Percentiles rank a stretch among this genome's conserved stretches.
Conservation (phyloP, 2,888 invertebrate species). For the Leucoma salicis region DNA sequence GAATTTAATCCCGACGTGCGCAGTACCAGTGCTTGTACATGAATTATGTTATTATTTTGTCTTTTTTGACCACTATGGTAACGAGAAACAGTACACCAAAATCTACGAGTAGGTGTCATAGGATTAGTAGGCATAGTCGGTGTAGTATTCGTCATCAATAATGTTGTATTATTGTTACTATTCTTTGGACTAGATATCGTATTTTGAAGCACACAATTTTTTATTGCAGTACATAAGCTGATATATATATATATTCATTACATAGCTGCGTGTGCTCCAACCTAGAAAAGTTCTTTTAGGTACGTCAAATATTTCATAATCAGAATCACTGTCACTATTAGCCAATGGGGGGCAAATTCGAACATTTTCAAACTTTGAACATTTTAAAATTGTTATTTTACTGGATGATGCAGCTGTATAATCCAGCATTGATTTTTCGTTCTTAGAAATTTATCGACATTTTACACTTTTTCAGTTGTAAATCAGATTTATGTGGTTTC, state of each 20-base stretch:
- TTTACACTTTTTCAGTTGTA: too few relatives aligned
- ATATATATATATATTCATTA: conserved; percentile 9
- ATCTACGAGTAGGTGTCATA: not conserved
- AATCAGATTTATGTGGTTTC: too few relatives aligned
- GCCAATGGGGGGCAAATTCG: not conserved
- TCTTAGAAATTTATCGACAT: too few relatives aligned
- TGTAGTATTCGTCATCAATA: not conserved
- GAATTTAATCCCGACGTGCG: too few relatives aligned
- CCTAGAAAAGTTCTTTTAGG: conserved; percentile 5
- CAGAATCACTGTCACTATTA: conserved; percentile 10
- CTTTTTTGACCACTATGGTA: not conserved
- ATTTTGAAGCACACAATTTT: conserved; percentile 15
- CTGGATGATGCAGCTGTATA: not conserved
- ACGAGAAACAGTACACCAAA: not conserved
- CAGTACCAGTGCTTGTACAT: too few relatives aligned
- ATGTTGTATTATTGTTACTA: conserved; percentile 8
- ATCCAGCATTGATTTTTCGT: too few relatives aligned
- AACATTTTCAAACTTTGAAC: too few relatives aligned
- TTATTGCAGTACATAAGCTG: conserved; percentile 7
- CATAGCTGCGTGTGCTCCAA: conserved; percentile 8
- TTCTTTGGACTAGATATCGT: conserved; percentile 13
- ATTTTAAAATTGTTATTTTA: not conserved
- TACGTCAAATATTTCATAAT: conserved; percentile 12
- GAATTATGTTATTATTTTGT: too few relatives aligned
- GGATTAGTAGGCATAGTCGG: not conserved